Percentiles rank a stretch among this genome's conserved stretches.
Evolutionary conservation across 1,140 invertebrate species (phyloP).

Genomic region (Heterodera schachtii): DNA sequence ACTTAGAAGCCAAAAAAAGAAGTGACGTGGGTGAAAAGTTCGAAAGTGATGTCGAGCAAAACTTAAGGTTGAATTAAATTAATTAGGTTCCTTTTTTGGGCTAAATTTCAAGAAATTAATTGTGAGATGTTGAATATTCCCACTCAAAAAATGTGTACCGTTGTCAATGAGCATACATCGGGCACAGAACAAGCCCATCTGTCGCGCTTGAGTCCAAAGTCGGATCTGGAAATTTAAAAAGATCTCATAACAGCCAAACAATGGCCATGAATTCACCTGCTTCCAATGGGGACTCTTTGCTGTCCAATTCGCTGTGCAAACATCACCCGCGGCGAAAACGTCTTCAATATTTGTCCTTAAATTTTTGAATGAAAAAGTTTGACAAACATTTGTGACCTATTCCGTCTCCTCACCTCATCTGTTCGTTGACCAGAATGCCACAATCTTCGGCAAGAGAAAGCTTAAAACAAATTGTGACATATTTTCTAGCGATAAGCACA

Average conservation of each 20-base stretch:
- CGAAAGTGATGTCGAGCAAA: conserved; percentile 88
- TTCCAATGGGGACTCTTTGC: conserved; percentile 80
- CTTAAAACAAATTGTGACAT: conserved; percentile 26
- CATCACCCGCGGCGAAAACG: conserved; percentile 92
- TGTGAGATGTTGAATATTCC: not conserved
- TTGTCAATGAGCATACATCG: conserved; percentile 77
- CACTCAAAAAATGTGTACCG: not conserved
- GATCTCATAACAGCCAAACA: not conserved
- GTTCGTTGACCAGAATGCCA: conserved; percentile 78
- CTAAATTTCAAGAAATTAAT: too few relatives aligned
- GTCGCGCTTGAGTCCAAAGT: conserved; percentile 93
- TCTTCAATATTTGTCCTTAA: conserved; percentile 75
- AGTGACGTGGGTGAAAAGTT: conserved; percentile 93
- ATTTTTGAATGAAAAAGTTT: not conserved
- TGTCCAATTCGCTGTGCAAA: conserved; percentile 80
- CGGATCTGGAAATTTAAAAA: conserved; percentile 75
- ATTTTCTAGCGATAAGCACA: too few relatives aligned
- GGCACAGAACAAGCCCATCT: conserved; percentile 92
- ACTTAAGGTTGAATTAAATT: conserved; percentile 7
- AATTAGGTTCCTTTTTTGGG: not conserved
- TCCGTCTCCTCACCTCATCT: conserved; percentile 70
- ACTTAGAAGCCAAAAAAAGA: conserved; percentile 89
- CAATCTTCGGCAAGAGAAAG: conserved; percentile 67
- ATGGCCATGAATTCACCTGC: conserved; percentile 65
- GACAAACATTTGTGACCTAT: not conserved